Evolutionary conservation across 92 coral and sea anemone species (phyloP).

Genomic region (Zoanthus gigantus): DNA sequence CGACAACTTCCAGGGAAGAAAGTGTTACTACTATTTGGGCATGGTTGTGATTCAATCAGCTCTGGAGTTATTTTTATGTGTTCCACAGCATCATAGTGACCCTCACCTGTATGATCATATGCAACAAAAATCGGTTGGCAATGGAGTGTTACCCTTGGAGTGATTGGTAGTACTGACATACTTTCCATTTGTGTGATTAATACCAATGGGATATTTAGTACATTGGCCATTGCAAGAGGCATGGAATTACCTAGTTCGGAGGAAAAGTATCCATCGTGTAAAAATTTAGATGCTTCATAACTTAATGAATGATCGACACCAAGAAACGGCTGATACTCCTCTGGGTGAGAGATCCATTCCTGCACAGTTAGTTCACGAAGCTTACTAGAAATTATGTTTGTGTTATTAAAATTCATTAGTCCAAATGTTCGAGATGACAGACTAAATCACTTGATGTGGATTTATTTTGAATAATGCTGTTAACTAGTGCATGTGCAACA

Average conservation of each 20-base stretch:
- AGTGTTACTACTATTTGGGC: neutral
- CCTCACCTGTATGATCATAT: slow-evolving; percentile 69
- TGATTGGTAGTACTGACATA: slow-evolving; percentile 65
- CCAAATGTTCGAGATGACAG: slow-evolving; percentile 40
- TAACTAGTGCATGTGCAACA: slow-evolving; percentile 48
- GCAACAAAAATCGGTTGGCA: slow-evolving; percentile 67
- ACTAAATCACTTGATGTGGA: slow-evolving; percentile 33
- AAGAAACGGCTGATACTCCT: slow-evolving; percentile 63
- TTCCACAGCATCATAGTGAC: slow-evolving; percentile 67
- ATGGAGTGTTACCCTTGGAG: slow-evolving; percentile 52
- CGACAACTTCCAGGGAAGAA: slow-evolving; percentile 36
- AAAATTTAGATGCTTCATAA: slow-evolving; percentile 58
- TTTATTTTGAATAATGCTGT: slow-evolving; percentile 43
- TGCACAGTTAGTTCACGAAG: slow-evolving; percentile 49
- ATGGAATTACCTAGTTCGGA: slow-evolving; percentile 69
- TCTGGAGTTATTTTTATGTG: neutral
- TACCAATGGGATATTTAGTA: slow-evolving; percentile 65
- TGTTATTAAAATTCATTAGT: slow-evolving; percentile 19
- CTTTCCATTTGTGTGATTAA: slow-evolving; percentile 64
- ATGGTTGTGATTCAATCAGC: slow-evolving; percentile 1
- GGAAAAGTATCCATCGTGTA: slow-evolving; percentile 69
- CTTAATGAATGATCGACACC: slow-evolving; percentile 26
- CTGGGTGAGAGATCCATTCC: slow-evolving; percentile 63
- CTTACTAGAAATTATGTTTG: neutral
- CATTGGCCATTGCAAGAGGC: slow-evolving; percentile 79